Evolutionary conservation across 2,113 vertebrate genomes (phyloP), one percentile per base, ranked within the genome.

Genomic region (Dicrurus megarhynchus): DNA sequence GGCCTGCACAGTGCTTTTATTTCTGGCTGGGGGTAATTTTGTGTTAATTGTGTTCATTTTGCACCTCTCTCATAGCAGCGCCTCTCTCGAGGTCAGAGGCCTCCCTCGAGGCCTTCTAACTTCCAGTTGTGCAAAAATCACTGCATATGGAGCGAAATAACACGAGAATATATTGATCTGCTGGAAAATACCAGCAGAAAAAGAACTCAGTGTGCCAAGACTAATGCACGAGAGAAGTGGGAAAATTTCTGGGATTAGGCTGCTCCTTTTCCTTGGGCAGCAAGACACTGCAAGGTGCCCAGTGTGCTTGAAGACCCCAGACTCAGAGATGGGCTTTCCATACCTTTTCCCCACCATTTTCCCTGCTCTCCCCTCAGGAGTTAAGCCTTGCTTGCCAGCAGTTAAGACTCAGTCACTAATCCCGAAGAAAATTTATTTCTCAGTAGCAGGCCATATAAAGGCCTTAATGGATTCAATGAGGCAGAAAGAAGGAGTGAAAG

Each of bases 391-490:
- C 67, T 70, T 97, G 97, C 97, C 97, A 97, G 93, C 96, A 97
- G 94, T 81, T 52, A 76, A 92, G 70, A 59, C 85, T 92, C 95
- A 88, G 92, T 95, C 96, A 91, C 89, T 96, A 96, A 93, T 93
- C 95, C 92, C 84, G 87, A 96, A 96, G 95, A 97, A 98, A 97
- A 98, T 96, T 95, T 97, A 97, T 97, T 98, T 97, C 98, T 97
- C 96, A 97, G 92, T 98, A 97, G 97, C 92, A 93, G 96, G 85
- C 96, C 97, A 94, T 97, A 96, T 96, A 98, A 98, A 98, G 97
- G 92, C 85, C 77, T 97, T 98, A 98, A 98, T 98, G 96, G 96
- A 97, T 95, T 99, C 98, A 99, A 97, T 98, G 98, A 98, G 98
- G 98, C 98, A 98, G 98, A 99, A 94, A 97, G 97, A 97, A 98